Conservation (phyloP, 2,888 invertebrate genomes). For the Cephalotes varians region DNA sequence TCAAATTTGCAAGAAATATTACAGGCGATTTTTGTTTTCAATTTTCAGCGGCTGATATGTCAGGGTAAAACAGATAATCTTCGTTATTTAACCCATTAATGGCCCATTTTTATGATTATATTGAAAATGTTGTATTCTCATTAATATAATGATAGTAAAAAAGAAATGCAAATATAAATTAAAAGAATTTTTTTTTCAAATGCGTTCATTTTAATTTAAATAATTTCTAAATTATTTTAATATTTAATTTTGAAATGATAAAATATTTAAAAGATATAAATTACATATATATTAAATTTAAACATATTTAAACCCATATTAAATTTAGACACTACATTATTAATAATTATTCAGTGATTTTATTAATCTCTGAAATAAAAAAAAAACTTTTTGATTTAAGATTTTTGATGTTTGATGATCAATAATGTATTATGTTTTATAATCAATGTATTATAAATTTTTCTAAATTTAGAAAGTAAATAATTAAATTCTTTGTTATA, state of each 20-base stretch:
- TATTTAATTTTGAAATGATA: neutral
- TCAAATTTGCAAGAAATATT: conserved; percentile 6
- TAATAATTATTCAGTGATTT: neutral
- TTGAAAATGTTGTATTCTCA: neutral
- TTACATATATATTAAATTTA: neutral
- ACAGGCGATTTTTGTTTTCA: conserved; percentile 19
- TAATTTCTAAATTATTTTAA: neutral
- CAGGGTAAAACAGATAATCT: conserved; percentile 5
- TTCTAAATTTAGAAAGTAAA: neutral
- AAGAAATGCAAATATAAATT: neutral
- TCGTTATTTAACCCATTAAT: conserved; percentile 38
- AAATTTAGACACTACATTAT: neutral
- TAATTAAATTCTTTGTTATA: no score
- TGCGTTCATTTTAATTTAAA: neutral
- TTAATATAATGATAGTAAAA: neutral
- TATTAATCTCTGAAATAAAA: neutral
- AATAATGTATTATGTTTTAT: no score
- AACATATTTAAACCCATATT: neutral
- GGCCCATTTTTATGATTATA: neutral
- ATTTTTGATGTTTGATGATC: neutral
- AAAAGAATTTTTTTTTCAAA: neutral
- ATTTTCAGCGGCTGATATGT: conserved; percentile 28
- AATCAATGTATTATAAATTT: neutral
- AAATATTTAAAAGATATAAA: neutral
- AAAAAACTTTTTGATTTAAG: neutral